Percentiles rank a stretch among this genome's conserved stretches.
Evolutionary conservation across 1,140 invertebrate genomes (phyloP).

Genomic region (Lordiphosa mommai): DNA sequence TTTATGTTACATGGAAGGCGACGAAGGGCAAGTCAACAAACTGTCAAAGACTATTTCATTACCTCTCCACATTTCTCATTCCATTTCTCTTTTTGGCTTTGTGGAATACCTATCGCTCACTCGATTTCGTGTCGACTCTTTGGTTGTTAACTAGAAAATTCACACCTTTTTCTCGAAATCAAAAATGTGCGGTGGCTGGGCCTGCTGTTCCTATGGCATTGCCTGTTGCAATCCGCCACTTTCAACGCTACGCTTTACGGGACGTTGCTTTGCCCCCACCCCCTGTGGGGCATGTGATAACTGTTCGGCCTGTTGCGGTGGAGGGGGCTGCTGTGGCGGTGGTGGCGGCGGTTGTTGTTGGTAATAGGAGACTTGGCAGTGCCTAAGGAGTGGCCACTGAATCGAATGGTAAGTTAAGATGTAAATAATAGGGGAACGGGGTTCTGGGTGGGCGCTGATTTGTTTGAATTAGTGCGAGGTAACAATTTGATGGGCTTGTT

Average conservation of each 20-base stretch:
- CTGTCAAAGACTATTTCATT: constrained; percentile 33
- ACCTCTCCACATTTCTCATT: constrained; percentile 15
- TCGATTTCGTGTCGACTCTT: constrained; percentile 19
- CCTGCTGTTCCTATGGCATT: constrained; percentile 48
- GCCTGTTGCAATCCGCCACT: constrained; percentile 52
- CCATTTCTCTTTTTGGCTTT: constrained; percentile 18
- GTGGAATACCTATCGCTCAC: constrained; percentile 11
- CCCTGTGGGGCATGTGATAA: constrained; percentile 46
- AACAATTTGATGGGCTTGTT: no score
- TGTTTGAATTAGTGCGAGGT: no score
- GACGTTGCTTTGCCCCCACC: constrained; percentile 50
- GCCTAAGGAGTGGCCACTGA: background rate
- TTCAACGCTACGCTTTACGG: constrained; percentile 52
- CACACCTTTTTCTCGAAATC: background rate
- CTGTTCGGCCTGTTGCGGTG: constrained; percentile 25
- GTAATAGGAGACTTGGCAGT: background rate
- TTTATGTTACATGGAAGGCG: constrained; percentile 13
- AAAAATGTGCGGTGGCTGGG: constrained; percentile 66
- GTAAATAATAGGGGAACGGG: no score
- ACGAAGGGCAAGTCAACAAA: constrained; percentile 43
- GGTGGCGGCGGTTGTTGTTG: background rate
- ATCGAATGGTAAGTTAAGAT: constrained; percentile 2
- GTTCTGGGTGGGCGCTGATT: no score
- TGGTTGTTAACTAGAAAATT: constrained; percentile 13
- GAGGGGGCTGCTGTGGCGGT: constrained; percentile 23